Evolutionary conservation across 37 sponge, comb jelly and placozoan species (phyloP).

Genomic region (Petrosia ficiformis): DNA sequence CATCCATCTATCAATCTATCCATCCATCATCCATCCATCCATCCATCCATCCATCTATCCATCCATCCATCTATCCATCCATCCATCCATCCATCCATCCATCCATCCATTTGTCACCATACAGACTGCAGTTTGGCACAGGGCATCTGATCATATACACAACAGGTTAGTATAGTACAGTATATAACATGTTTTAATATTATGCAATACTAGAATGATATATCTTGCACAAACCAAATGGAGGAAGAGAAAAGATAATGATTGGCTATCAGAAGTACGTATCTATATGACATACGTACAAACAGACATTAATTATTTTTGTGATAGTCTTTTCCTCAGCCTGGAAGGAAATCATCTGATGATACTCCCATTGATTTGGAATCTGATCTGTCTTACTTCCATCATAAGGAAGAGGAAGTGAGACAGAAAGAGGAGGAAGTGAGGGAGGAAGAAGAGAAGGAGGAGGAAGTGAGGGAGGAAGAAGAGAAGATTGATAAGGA

Average conservation of each 20-base stretch:
- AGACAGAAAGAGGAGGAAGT: not conserved
- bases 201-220: conserved; percentile 22
- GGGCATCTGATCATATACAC: conserved; percentile 74
- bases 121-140: conserved; percentile 70
- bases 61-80: too few relatives aligned
- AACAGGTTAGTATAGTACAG: conserved; percentile 34
- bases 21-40: too few relatives aligned
- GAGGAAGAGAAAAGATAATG: conserved; percentile 7
- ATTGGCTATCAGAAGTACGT: conserved; percentile 1
- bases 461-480: not conserved
- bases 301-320: conserved; percentile 4
- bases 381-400: not conserved
- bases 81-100: too few relatives aligned
- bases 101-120: too few relatives aligned
- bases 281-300: not conserved
- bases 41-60: too few relatives aligned
- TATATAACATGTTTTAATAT: not conserved
- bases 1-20: too few relatives aligned
- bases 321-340: not conserved
- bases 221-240: conserved; percentile 24
- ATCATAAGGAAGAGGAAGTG: not conserved
- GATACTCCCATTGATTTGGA: not conserved
- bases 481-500: not conserved
- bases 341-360: not conserved
- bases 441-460: not conserved